Evolutionary conservation across 2,113 vertebrate species (phyloP).

Genomic region (Carassius gibelio): DNA sequence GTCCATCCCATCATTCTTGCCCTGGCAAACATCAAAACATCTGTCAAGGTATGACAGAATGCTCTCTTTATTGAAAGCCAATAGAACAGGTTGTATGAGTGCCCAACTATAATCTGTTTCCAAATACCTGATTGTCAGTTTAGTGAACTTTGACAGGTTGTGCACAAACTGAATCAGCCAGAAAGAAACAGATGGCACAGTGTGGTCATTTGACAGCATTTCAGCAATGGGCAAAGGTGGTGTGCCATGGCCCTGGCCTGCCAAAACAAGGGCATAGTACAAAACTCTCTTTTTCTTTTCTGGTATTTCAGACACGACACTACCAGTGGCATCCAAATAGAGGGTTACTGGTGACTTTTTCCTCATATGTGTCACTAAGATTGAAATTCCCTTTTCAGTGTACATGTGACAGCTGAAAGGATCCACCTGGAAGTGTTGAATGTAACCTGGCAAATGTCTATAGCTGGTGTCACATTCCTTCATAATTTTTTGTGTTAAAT

Average conservation of each 20-base stretch:
- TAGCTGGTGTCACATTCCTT: slow-evolving; percentile 20
- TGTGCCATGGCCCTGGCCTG: slow-evolving; percentile 9
- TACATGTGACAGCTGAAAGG: not conserved
- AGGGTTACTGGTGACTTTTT: slow-evolving; percentile 14
- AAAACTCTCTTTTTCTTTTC: slow-evolving; percentile 26
- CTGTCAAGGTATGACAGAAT: slow-evolving; percentile 4
- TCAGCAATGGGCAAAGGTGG: slow-evolving; percentile 36
- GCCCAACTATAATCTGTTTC: slow-evolving; percentile 5
- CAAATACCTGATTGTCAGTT: not conserved
- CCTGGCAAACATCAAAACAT: not conserved
- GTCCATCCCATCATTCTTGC: not conserved
- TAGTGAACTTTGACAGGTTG: not conserved
- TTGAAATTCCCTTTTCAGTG: no score
- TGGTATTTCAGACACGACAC: slow-evolving; percentile 31
- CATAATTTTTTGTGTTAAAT: slow-evolving; percentile 32
- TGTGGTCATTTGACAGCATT: slow-evolving; percentile 35
- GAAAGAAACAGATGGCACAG: slow-evolving; percentile 18
- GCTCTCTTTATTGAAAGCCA: slow-evolving; percentile 11
- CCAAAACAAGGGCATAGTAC: slow-evolving; percentile 16
- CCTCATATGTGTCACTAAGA: slow-evolving; percentile 21
- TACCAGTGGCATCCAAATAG: slow-evolving; percentile 43
- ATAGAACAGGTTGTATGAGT: not conserved
- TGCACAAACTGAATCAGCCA: slow-evolving; percentile 24
- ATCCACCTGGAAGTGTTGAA: slow-evolving; percentile 38
- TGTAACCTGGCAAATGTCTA: not conserved